These are phyloP conservation scores for Vandiemenella viatica DNA, from an alignment of 2,888 invertebrate species.

Conservation along the genomic window DNA sequence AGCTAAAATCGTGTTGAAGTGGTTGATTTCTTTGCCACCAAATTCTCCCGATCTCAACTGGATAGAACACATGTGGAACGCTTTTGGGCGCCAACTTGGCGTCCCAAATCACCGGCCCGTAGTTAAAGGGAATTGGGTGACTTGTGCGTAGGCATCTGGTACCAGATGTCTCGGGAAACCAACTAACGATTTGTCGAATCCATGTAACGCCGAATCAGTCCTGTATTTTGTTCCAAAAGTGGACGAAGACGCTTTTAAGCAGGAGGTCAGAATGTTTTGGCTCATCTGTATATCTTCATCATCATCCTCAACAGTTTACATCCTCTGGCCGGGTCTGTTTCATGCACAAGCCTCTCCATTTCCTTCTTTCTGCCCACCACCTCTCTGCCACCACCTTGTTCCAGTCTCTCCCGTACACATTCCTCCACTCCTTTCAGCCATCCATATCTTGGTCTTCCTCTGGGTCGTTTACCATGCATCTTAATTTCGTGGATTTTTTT, in stretches of 20 bases:
- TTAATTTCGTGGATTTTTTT: no score
- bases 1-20: not conserved
- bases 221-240: not conserved
- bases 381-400: no score
- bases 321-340: no score
- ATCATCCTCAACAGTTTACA: not conserved
- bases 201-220: not conserved
- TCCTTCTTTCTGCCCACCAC: no score
- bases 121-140: not conserved
- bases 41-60: not conserved
- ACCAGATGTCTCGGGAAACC: not conserved
- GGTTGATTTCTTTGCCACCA: not conserved
- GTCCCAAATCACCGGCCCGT: not conserved
- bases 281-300: not conserved
- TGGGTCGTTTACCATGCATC: no score
- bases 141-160: not conserved
- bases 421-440: no score
- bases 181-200: not conserved
- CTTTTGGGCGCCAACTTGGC: not conserved
- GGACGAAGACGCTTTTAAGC: not conserved
- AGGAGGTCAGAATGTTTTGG: not conserved
- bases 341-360: no score
- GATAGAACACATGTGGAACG: not conserved
- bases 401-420: no score
- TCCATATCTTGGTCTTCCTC: no score